Evolutionary conservation across 1,140 invertebrate species (phyloP).

Genomic region (Ericerus pela): DNA sequence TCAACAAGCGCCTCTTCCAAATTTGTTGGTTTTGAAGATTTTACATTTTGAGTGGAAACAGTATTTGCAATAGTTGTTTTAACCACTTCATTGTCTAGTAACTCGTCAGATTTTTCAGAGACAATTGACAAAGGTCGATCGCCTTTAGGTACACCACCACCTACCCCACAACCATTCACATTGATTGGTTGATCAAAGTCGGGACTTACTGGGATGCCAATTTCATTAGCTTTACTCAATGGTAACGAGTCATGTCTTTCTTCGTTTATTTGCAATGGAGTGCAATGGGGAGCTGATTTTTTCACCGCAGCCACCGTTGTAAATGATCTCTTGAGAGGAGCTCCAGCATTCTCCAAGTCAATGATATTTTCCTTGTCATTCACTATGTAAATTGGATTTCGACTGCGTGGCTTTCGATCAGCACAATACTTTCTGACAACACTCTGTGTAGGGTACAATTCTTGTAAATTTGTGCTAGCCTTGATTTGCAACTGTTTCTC

Average conservation of each 20-base stretch:
- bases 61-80: constrained; percentile 4
- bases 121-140: neutral
- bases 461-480: neutral
- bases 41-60: neutral
- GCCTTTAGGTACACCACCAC: neutral
- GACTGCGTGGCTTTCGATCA: constrained; percentile 1
- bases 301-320: too few species aligned
- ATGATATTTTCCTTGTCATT: too few species aligned
- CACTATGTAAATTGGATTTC: neutral
- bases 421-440: too few species aligned
- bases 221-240: constrained; percentile 27
- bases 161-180: neutral
- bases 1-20: constrained; percentile 74
- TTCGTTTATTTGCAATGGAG: too few species aligned
- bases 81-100: neutral
- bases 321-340: too few species aligned
- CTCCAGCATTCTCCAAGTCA: too few species aligned
- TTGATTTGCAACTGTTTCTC: neutral
- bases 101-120: neutral
- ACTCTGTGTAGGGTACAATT: neutral
- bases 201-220: constrained; percentile 22
- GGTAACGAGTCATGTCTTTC: constrained; percentile 23
- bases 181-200: constrained; percentile 1
- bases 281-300: too few species aligned
- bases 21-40: constrained; percentile 42